Evolutionary conservation across 2,888 invertebrate genomes (phyloP).

Genomic region (Iselma pallidipennis): DNA sequence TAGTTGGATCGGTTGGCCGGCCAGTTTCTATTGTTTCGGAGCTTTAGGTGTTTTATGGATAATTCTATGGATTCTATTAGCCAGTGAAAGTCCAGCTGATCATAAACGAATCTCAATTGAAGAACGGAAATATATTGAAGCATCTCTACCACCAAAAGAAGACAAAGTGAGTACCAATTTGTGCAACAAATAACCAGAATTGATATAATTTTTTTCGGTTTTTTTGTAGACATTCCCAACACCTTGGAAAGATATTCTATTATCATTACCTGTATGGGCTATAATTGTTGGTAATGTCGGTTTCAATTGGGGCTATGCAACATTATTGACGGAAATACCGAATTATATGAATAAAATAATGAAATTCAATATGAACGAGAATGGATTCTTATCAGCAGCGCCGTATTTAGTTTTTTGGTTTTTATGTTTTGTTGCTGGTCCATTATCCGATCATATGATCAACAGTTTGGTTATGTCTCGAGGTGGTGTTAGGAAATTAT

Average conservation of each 20-base stretch:
- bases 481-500: conserved; percentile 64
- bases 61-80: conserved; percentile 2
- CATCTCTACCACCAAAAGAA: conserved; percentile 1
- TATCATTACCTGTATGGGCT: conserved; percentile 76
- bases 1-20: conserved; percentile 12
- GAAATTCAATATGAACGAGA: conserved; percentile 71
- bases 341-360: conserved; percentile 76
- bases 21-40: conserved; percentile 8
- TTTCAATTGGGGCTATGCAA: conserved; percentile 83
- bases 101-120: conserved; percentile 13
- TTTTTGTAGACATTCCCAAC: conserved; percentile 53
- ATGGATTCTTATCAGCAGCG: conserved; percentile 67
- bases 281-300: conserved; percentile 72
- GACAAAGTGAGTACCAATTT: conserved; percentile 52
- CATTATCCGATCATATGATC: conserved; percentile 63
- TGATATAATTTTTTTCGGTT: conserved; percentile 41
- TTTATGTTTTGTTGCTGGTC: conserved; percentile 63
- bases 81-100: conserved; percentile 4
- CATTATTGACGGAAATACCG: conserved; percentile 79
- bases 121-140: conserved; percentile 14
- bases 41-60: conserved; percentile 3
- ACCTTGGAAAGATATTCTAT: conserved; percentile 74
- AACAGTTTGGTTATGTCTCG: conserved; percentile 56
- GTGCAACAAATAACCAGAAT: no score
- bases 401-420: conserved; percentile 74